A percentile compares a stretch with the other conserved stretches of the same genome.
phyloP scores from a whole-genome alignment of 2,888 invertebrate species.

The Drosophila phalerata region DNA sequence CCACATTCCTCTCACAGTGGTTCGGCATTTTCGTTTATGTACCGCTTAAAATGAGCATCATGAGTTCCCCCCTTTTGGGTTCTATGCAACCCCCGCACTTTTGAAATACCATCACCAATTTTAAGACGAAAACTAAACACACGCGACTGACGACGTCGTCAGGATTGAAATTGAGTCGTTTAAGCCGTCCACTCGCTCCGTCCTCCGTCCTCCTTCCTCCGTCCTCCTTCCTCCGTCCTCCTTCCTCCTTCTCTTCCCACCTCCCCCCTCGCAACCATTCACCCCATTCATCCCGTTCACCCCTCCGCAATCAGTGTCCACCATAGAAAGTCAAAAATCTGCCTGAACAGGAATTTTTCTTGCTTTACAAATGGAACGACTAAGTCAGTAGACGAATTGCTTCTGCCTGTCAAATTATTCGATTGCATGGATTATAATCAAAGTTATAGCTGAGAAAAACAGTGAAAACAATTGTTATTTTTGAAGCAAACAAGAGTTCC shows the following conservation, averaged over 20 bases:
- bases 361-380: conserved; percentile 14
- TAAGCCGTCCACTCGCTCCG: conserved; percentile 26
- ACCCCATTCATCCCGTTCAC: background rate
- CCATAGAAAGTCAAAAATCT: conserved; percentile 11
- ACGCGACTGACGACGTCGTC: conserved; percentile 56
- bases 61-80: background rate
- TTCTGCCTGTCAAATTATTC: background rate
- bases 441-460: background rate
- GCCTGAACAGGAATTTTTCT: background rate
- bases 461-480: no score
- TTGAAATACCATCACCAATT: conserved; percentile 48
- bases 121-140: conserved; percentile 71
- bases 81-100: conserved; percentile 18
- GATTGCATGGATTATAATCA: background rate
- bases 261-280: background rate
- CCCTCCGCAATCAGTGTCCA: conserved; percentile 2
- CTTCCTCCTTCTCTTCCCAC: background rate
- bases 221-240: background rate
- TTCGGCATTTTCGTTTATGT: conserved; percentile 4
- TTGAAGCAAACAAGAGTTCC: no score
- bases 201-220: background rate
- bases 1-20: no score
- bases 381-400: background rate
- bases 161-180: conserved; percentile 70
- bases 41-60: conserved; percentile 37